phyloP scores from a whole-genome alignment of 2,113 vertebrate species.

The Tretioscincus oriximinensis region DNA sequence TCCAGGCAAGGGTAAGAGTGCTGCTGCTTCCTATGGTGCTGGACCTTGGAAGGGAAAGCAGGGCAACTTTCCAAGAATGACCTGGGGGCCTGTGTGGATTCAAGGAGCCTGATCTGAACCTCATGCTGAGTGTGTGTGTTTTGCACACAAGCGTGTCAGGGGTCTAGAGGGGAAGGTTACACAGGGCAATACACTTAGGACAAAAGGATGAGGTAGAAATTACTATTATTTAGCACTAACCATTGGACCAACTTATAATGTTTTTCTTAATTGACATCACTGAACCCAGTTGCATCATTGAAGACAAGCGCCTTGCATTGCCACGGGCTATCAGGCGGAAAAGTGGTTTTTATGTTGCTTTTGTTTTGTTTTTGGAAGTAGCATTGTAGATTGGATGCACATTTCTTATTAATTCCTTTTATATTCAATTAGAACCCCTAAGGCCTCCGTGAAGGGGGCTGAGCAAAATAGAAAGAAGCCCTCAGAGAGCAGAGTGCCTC shows the following conservation, averaged over 20 bases:
- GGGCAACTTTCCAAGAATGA: slow-evolving; percentile 1
- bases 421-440: slow-evolving; percentile 81
- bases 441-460: slow-evolving; percentile 78
- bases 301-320: slow-evolving; percentile 14
- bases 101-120: not conserved
- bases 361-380: slow-evolving; percentile 37
- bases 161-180: not conserved
- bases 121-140: not conserved
- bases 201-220: too few relatives aligned
- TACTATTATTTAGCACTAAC: too few relatives aligned
- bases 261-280: too few relatives aligned
- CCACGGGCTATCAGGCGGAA: slow-evolving; percentile 29
- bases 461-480: slow-evolving; percentile 80
- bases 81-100: not conserved
- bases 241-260: too few relatives aligned
- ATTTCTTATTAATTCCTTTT: slow-evolving; percentile 75
- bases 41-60: slow-evolving; percentile 10
- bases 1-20: slow-evolving; percentile 86
- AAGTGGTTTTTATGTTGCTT: slow-evolving; percentile 47
- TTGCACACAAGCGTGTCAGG: too few relatives aligned
- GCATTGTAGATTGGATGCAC: slow-evolving; percentile 58
- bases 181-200: too few relatives aligned
- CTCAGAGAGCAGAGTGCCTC: slow-evolving; percentile 77
- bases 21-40: slow-evolving; percentile 26
- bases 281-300: not conserved